phyloP scores from a whole-genome alignment of 2,797 vertebrate species.

The Clarias fuscus region DNA sequence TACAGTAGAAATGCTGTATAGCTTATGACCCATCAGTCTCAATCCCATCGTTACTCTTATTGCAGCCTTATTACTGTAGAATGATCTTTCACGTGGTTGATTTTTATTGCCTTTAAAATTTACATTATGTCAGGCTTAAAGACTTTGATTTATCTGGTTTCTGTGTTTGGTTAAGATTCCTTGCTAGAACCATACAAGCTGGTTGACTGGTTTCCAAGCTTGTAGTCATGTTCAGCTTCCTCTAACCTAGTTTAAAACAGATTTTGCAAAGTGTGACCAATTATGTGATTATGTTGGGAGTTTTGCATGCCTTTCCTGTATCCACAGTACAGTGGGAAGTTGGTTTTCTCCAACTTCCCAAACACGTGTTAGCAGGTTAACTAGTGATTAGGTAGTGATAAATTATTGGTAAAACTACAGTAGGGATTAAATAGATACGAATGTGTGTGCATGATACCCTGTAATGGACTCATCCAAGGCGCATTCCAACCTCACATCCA shows the following conservation, averaged over 20 bases:
- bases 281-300: not conserved
- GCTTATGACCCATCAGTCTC: not conserved
- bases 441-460: not conserved
- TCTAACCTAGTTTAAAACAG: not conserved
- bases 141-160: not conserved
- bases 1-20: not conserved
- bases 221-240: not conserved
- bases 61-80: not conserved
- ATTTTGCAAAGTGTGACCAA: not conserved
- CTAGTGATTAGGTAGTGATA: not conserved
- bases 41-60: not conserved
- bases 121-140: not conserved
- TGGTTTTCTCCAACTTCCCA: not conserved
- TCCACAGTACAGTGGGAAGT: too few relatives aligned
- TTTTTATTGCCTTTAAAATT: not conserved
- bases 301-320: not conserved
- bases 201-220: too few relatives aligned
- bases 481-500: not conserved
- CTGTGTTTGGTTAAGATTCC: not conserved
- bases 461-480: not conserved
- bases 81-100: not conserved
- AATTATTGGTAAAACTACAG: too few relatives aligned
- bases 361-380: not conserved
- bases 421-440: not conserved
- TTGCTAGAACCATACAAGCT: too few relatives aligned